phyloP scores from a whole-genome alignment of 1,140 invertebrate genomes.

The Cardiocondyla obscurior region DNA sequence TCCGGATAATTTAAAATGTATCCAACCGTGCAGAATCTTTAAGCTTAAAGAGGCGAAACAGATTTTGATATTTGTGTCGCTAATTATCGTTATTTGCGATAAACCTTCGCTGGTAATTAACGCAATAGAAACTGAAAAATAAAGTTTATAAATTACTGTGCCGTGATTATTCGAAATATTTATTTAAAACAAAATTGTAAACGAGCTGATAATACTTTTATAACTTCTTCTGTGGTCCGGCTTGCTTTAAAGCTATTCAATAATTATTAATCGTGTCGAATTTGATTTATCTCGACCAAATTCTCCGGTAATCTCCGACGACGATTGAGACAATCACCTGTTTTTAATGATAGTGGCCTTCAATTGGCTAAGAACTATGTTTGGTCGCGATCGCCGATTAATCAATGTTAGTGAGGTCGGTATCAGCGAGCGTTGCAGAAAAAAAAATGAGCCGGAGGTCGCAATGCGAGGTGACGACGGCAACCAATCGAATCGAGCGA shows the following conservation, averaged over 20 bases:
- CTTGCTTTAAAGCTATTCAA: too few species aligned
- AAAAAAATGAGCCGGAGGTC: background rate
- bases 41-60: background rate
- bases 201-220: background rate
- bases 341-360: background rate
- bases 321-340: background rate
- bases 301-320: background rate
- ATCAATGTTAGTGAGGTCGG: background rate
- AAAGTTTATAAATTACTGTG: background rate
- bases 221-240: background rate
- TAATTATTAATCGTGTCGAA: background rate
- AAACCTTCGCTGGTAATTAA: background rate
- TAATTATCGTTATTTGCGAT: background rate
- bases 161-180: background rate
- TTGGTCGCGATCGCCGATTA: background rate
- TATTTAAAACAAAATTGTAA: background rate
- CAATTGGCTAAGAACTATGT: background rate
- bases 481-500: background rate
- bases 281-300: background rate
- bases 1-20: background rate
- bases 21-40: constrained; percentile 1
- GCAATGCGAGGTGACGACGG: background rate
- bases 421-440: background rate
- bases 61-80: background rate
- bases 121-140: background rate